These are phyloP conservation scores for Bos taurus DNA, from an alignment of 2,113 vertebrate species.

Conservation along the genomic window ARS-UCD2.0 NC_037332.1:86222001-86222500, in stretches of 20 bases:
- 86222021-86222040: not conserved
- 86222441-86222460: not conserved
- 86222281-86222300: not conserved
- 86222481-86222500: too few species aligned
- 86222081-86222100: not conserved
- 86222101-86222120: not conserved
- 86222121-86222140: not conserved
- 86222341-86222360: not conserved
- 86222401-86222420: not conserved
- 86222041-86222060: not conserved
- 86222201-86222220: not conserved
- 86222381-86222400: not conserved
- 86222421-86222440: not conserved
- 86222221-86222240: not conserved
- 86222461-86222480: too few species aligned
- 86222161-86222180: not conserved
- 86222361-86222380: not conserved
- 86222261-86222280: not conserved
- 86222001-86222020: constrained; percentile 3
- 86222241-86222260: not conserved
- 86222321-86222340: not conserved
- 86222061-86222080: not conserved
- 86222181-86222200: not conserved
- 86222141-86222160: not conserved
- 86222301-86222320: not conserved